phyloP scores from a whole-genome alignment of 2,888 invertebrate species.

The Petrolisthes manimaculis region DNA sequence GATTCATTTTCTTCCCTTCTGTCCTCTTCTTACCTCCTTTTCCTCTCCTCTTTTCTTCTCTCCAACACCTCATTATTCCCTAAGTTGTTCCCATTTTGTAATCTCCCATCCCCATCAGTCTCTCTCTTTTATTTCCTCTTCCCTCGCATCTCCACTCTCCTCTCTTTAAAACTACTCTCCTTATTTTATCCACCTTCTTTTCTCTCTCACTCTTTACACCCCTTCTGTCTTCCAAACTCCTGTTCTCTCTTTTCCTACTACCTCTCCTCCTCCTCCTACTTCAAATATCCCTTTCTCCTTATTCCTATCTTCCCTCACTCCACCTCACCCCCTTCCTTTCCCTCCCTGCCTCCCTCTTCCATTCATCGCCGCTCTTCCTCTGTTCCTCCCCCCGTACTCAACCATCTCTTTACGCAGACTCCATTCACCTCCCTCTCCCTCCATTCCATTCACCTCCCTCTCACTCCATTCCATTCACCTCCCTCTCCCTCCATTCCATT shows the following conservation, averaged over 20 bases:
- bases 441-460: too few species aligned
- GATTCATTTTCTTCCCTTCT: background rate
- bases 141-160: too few species aligned
- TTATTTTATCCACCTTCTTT: background rate
- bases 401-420: too few species aligned
- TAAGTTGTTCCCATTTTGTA: background rate
- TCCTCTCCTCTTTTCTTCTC: background rate
- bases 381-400: too few species aligned
- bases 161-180: background rate
- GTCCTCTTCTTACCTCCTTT: background rate
- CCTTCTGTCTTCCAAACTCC: background rate
- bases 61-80: background rate
- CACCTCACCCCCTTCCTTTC: too few species aligned
- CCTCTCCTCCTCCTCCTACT: background rate
- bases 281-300: background rate
- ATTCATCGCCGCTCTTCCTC: too few species aligned
- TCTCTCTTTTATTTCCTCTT: background rate
- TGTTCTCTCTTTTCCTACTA: background rate
- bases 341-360: background rate
- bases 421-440: too few species aligned
- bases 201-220: background rate
- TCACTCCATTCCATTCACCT: background rate
- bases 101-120: background rate
- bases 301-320: background rate
- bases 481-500: background rate